Conservation (phyloP, 2,888 invertebrate species). For the Siphonodentalium dalli region DNA sequence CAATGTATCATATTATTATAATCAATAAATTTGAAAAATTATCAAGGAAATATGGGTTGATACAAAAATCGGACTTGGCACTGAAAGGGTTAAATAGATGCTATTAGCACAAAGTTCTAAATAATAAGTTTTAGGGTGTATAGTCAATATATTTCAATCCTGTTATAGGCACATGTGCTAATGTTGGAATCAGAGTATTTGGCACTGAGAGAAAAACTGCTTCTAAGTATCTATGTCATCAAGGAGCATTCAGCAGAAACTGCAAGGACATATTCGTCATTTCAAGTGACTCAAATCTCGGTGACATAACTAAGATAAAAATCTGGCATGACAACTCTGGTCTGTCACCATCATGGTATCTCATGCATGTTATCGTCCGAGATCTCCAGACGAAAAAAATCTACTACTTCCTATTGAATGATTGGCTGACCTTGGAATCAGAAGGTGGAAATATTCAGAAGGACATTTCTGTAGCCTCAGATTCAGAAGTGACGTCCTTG, state of each 20-base stretch:
- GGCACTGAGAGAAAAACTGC: slow-evolving; percentile 50
- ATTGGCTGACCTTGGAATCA: slow-evolving; percentile 52
- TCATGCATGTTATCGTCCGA: slow-evolving; percentile 45
- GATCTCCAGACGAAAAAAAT: slow-evolving; percentile 49
- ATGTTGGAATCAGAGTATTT: slow-evolving; percentile 51
- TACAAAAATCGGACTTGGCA: no score
- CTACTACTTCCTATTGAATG: slow-evolving; percentile 45
- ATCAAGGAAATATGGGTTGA: no score
- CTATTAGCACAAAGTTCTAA: no score
- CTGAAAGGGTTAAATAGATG: no score
- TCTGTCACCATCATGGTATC: slow-evolving; percentile 52
- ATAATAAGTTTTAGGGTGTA: background rate
- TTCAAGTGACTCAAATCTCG: slow-evolving; percentile 45
- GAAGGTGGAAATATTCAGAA: slow-evolving; percentile 50
- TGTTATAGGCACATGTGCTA: slow-evolving; percentile 50
- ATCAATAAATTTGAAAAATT: no score
- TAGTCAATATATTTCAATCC: slow-evolving; percentile 8
- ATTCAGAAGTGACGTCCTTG: slow-evolving; percentile 42
- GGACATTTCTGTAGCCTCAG: slow-evolving; percentile 35
- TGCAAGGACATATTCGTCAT: slow-evolving; percentile 51
- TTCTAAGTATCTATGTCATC: slow-evolving; percentile 42
- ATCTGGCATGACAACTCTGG: slow-evolving; percentile 60
- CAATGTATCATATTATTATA: no score
- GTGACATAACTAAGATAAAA: slow-evolving; percentile 43
- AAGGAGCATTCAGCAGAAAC: slow-evolving; percentile 51